Evolutionary conservation across 2,888 invertebrate species (phyloP).

Genomic region (Malacosoma neustria): DNA sequence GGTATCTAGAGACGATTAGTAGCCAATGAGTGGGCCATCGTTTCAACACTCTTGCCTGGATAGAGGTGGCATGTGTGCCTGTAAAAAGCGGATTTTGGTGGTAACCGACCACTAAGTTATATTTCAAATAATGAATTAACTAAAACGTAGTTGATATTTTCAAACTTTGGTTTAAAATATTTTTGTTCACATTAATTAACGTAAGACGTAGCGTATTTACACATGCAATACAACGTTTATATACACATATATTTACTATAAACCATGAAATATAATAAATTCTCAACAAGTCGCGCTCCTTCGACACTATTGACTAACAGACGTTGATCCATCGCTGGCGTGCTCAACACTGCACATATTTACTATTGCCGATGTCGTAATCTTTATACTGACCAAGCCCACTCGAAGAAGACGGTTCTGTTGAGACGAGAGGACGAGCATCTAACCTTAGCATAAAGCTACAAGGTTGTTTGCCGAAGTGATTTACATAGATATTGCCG

Average conservation of each 20-base stretch:
- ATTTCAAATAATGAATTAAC: too few relatives aligned
- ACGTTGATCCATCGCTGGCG: neutral
- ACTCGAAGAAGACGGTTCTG: neutral
- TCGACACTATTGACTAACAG: too few relatives aligned
- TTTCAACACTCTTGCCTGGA: conserved; percentile 55
- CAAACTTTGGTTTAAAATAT: too few relatives aligned
- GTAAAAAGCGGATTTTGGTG: conserved; percentile 39
- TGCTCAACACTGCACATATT: neutral
- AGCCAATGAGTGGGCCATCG: conserved; percentile 56
- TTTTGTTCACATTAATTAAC: too few relatives aligned
- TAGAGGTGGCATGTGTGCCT: conserved; percentile 36
- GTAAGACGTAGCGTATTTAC: too few relatives aligned
- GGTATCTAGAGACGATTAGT: conserved; percentile 66
- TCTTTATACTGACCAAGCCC: neutral
- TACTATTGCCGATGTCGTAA: neutral
- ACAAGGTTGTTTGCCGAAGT: conserved; percentile 30
- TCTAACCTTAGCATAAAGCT: conserved; percentile 44
- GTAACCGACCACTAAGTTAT: conserved; percentile 26
- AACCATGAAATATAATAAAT: too few relatives aligned
- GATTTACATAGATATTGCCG: conserved; percentile 17
- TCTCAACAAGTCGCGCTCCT: too few relatives aligned
- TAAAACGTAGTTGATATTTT: too few relatives aligned
- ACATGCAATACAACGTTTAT: too few relatives aligned
- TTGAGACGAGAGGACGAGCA: neutral
- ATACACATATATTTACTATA: too few relatives aligned